Conservation (phyloP, 2,888 invertebrate genomes). For the Nomada flava region DNA sequence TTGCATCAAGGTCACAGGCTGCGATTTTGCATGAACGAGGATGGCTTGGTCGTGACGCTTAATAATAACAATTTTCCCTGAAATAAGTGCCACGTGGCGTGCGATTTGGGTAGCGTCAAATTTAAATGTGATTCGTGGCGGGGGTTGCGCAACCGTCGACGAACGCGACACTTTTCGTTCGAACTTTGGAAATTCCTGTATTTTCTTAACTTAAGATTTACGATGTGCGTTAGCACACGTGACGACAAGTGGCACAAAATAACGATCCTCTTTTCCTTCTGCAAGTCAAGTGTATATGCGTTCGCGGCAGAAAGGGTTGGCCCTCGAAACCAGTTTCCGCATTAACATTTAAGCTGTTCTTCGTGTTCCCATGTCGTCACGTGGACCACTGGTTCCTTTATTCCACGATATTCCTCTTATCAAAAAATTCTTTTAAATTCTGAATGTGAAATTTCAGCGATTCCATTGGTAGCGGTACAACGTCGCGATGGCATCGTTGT, state of each 20-base stretch:
- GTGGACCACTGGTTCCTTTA: not conserved
- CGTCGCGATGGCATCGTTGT: not conserved
- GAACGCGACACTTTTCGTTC: not conserved
- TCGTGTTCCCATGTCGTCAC: not conserved
- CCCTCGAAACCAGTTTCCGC: constrained; percentile 8
- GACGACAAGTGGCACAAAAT: not conserved
- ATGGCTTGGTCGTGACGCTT: not conserved
- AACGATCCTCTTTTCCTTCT: not conserved
- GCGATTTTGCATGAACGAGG: not conserved
- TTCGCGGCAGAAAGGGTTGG: not conserved
- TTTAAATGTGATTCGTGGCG: too few species aligned
- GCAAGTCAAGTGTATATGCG: not conserved
- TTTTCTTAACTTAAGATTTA: too few species aligned
- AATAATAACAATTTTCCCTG: not conserved
- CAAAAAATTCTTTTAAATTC: constrained; percentile 5
- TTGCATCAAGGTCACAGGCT: constrained; percentile 10
- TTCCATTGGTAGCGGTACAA: not conserved
- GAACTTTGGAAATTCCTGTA: not conserved
- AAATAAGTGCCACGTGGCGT: not conserved
- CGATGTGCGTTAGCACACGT: not conserved
- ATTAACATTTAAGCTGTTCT: constrained; percentile 13
- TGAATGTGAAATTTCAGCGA: not conserved
- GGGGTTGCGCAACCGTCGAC: not conserved
- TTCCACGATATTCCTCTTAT: not conserved
- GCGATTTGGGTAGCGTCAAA: too few species aligned